Evolutionary conservation across 1,140 invertebrate genomes (phyloP), one percentile per base, ranked within the genome.

Genomic region (Hylaeus anthracinus): DNA sequence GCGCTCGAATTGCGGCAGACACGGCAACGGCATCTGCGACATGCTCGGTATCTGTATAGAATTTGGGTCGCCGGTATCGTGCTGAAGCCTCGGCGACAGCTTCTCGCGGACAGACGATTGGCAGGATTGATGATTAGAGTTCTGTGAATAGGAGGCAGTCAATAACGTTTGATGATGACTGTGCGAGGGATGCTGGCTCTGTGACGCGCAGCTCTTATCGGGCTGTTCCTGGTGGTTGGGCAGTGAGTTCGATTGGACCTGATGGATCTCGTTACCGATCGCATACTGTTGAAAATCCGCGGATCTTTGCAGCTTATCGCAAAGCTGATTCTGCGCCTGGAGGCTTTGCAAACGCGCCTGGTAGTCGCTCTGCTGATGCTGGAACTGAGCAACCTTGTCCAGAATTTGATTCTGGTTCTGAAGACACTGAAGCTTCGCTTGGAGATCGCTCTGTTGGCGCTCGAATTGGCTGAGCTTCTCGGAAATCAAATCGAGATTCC

Each of bases 331-430:
- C 45, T 92, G 89, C 1, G 89, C 84, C 15, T 93, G 92, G 1
- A 93, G 72, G 79, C 83, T 90, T 53, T 92, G 92, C 39, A 93
- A 83, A 61, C 92, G 87, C 0, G 84, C 87, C 63, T 93, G 92
- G 0, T 93, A 73, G 76, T 94, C 93, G 58, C 51, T 90, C 53
- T 93, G 91, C 12, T 90, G 90, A 15, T 91, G 90, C 37, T 93
- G 92, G 73, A 90, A 92, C 37, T 92, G 91, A 0, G 92, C 90
- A 0, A 94, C 93, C 64, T 94, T 93, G 60, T 94, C 93, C 0
- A 94, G 75, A 61, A 94, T 92, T 51, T 93, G 91, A 84, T 93
- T 94, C 41, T 94, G 93, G 85, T 90, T 93, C 53, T 94, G 93
- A 8, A 94, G 85, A 67, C 90, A 92, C 45, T 93, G 92, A 3